Evolutionary conservation across 2,113 vertebrate species (phyloP).

Genomic region (Piaya cayana): DNA sequence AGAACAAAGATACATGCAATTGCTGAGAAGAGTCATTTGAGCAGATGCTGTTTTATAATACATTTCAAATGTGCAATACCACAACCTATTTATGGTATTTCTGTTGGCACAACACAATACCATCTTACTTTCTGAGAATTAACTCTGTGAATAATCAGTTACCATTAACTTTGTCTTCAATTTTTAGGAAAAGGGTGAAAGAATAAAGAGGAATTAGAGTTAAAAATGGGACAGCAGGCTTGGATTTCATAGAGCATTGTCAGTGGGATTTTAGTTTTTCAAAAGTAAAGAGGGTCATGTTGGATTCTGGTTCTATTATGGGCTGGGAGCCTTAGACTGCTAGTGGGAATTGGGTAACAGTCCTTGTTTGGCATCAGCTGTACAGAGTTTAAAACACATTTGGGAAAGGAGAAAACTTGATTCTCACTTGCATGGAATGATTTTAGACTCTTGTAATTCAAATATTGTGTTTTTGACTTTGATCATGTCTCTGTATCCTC

Average conservation of each 20-base stretch:
- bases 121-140: neutral
- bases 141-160: neutral
- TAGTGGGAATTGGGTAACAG: neutral
- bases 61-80: neutral
- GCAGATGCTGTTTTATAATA: neutral
- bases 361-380: neutral
- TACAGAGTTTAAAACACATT: neutral
- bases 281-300: neutral
- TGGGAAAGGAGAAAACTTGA: neutral
- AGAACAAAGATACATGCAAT: rapidly evolving
- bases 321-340: neutral
- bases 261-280: neutral
- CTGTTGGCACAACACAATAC: neutral
- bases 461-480: neutral
- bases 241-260: neutral
- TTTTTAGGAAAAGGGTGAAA: neutral
- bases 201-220: neutral
- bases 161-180: neutral
- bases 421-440: rapidly evolving
- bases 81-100: rapidly evolving
- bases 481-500: neutral
- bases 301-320: neutral
- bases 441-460: neutral
- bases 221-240: neutral
- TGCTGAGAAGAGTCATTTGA: neutral